Base-by-base conservation (phyloP, 2,888 invertebrate genomes). In the Sylvicola fuscatus region DNA sequence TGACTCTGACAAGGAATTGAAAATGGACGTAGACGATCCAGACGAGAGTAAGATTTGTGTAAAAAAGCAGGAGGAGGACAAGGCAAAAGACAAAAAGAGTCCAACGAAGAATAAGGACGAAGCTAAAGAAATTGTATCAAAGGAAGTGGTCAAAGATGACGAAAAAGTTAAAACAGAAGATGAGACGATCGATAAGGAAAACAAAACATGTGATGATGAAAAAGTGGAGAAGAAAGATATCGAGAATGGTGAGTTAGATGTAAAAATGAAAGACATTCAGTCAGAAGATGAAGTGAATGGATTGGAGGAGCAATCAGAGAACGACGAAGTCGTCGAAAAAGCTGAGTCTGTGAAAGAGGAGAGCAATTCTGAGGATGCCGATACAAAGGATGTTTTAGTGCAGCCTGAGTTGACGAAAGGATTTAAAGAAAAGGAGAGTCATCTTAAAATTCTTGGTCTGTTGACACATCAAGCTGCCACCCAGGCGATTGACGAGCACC, bases 381-480 rank as follows among this genome's bases (percentile, higher is more conserved):
- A 14, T 21, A 32, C 14, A 6, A 27, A 33, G 14, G 34, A 27
- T 14, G 30, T 31, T 12, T 31, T 35, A 10, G 34, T 34, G 32
- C 16, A 34, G 2, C 35, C 35, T 1, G 34, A 38, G 27, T n/a
- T n/a, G n/a, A n/a, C n/a, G n/a, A n/a, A n/a, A n/a, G 14, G 13
- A 8, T 16, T 27, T 13, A 27, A n/a, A 11, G 34, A 38, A 30
- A 83, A 84, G 48, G 81, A 81, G 45, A 71, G 69, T 34, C 74
- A 83, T 32, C 53, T 84, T 2, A 66, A 78, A 46, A 71, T n/a
- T 6, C 57, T 84, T 26, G 84, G 84, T 0, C 51, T 84, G 32
- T 64, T 80, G 26, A 80, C 81, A 1, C 66, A 76, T 46, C 71
- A 76, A 47, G 78, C 74, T 6, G 78, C 78, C 1, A 76, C 77